Conservation (phyloP, 1,140 invertebrate genomes). For the Lepidurus apus region DNA sequence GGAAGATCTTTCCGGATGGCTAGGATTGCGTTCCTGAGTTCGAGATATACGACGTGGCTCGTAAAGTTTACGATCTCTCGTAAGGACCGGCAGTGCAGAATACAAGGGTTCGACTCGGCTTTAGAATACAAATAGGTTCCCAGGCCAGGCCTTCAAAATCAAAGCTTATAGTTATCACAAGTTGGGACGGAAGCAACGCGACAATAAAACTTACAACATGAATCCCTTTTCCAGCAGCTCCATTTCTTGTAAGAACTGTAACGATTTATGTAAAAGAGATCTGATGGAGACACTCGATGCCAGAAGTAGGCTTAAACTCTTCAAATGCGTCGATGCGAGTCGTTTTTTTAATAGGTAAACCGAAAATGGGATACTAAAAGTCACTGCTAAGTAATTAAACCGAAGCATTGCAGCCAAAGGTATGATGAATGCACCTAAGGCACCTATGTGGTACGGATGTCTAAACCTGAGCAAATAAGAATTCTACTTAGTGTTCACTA, state of each 20-base stretch:
- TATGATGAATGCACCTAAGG: background rate
- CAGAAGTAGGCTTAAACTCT: background rate
- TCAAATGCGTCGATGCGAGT: background rate
- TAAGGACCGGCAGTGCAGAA: background rate
- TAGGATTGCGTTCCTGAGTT: background rate
- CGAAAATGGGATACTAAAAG: background rate
- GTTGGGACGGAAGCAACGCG: background rate
- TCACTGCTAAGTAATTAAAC: background rate
- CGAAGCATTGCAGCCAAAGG: background rate
- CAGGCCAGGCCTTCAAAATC: background rate
- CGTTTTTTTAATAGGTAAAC: background rate
- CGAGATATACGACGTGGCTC: background rate
- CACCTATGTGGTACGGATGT: background rate
- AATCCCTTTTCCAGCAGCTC: background rate
- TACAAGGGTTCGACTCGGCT: background rate
- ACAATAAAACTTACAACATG: conserved; percentile 2
- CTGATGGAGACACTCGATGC: background rate
- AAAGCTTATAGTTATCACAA: background rate
- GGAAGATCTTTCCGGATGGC: background rate
- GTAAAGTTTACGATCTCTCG: background rate
- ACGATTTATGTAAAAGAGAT: background rate
- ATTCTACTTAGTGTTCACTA: too few species aligned
- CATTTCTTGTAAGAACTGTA: conserved; percentile 3
- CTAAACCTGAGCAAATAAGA: too few species aligned
- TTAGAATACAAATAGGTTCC: background rate